A percentile compares a stretch with the other conserved stretches of the same genome.
Evolutionary conservation across 2,888 invertebrate species (phyloP).

Genomic region (Cryptocheilus praepositus): DNA sequence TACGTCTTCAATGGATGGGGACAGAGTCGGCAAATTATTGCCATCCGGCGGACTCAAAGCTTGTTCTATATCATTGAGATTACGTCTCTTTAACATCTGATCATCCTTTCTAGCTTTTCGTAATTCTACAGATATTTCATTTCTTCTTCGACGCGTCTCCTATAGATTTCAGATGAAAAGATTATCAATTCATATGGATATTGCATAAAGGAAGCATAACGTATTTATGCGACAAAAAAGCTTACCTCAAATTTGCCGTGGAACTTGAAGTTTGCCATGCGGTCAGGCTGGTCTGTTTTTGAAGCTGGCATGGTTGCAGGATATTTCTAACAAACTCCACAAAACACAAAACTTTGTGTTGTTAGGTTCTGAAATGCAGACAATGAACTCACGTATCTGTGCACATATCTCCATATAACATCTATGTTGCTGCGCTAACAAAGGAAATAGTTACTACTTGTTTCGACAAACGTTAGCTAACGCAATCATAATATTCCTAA

Average conservation of each 20-base stretch:
- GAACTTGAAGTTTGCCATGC: slow-evolving; percentile 86
- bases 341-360: too few species aligned
- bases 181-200: slow-evolving; percentile 10
- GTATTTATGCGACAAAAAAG: slow-evolving; percentile 31
- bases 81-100: slow-evolving; percentile 92
- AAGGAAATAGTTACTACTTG: too few species aligned
- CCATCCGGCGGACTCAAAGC: slow-evolving; percentile 75
- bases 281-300: slow-evolving; percentile 77
- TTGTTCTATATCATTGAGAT: slow-evolving; percentile 80
- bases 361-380: background rate
- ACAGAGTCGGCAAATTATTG: slow-evolving; percentile 69
- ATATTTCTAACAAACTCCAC: too few species aligned
- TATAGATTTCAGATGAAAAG: slow-evolving; percentile 64
- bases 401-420: too few species aligned
- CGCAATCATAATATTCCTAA: too few species aligned
- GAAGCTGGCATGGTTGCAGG: slow-evolving; percentile 76
- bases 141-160: slow-evolving; percentile 93
- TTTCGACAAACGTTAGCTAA: too few species aligned
- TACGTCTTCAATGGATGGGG: slow-evolving; percentile 84
- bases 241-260: slow-evolving; percentile 86
- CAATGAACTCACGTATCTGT: background rate
- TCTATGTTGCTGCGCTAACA: too few species aligned
- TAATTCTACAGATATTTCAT: slow-evolving; percentile 91
- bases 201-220: background rate
- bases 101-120: slow-evolving; percentile 96